Conservation (phyloP, 1,140 invertebrate species). For the Caenorhabditis elegans region WBcel235 BX284604.4:7629001-7629500, state of each 20-base stretch:
- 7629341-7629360: too few species aligned
- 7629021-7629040: slow-evolving; percentile 1
- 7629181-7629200: not conserved
- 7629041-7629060: slow-evolving; percentile 31
- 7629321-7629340: not conserved
- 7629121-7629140: not conserved
- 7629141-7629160: not conserved
- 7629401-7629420: too few species aligned
- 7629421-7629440: too few species aligned
- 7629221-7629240: not conserved
- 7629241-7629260: not conserved
- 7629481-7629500: too few species aligned
- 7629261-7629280: not conserved
- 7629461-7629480: too few species aligned
- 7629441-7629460: too few species aligned
- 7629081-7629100: slow-evolving; percentile 25
- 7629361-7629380: too few species aligned
- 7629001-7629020: not conserved
- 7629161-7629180: not conserved
- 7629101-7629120: not conserved
- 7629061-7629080: slow-evolving; percentile 11
- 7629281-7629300: not conserved
- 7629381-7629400: too few species aligned
- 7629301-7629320: not conserved
- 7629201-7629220: not conserved